Evolutionary conservation across 2,888 invertebrate genomes (phyloP).

Genomic region (Cynaeus angustus): DNA sequence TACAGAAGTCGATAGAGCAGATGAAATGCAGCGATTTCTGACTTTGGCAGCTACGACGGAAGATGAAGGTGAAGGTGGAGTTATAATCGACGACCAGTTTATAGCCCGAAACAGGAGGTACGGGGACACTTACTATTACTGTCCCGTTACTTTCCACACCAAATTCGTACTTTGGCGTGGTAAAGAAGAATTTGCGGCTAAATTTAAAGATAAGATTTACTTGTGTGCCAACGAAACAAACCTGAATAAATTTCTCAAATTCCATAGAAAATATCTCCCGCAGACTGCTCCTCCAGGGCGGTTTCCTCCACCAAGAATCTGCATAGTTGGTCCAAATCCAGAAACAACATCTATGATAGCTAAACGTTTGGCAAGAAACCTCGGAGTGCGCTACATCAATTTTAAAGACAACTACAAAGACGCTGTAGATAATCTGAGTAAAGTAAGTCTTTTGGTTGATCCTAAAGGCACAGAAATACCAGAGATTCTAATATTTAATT

Average conservation of each 20-base stretch:
- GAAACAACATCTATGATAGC: conserved; percentile 75
- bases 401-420: conserved; percentile 63
- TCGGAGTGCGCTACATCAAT: conserved; percentile 74
- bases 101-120: conserved; percentile 68
- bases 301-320: conserved; percentile 75
- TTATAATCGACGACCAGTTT: conserved; percentile 34
- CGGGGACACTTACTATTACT: conserved; percentile 77
- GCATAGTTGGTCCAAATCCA: conserved; percentile 75
- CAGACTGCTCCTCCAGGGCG: conserved; percentile 70
- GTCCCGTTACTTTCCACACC: conserved; percentile 76
- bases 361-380: conserved; percentile 73
- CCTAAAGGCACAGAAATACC: conserved; percentile 1
- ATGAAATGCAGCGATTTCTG: conserved; percentile 72
- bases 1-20: conserved; percentile 71
- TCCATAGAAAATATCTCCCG: conserved; percentile 73
- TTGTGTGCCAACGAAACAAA: conserved; percentile 73
- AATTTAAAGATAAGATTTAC: conserved; percentile 75
- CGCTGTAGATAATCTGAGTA: conserved; percentile 4
- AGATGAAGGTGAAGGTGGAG: conserved; percentile 67
- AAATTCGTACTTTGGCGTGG: conserved; percentile 77
- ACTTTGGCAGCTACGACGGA: conserved; percentile 68
- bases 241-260: conserved; percentile 72
- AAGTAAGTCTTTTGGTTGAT: conserved; percentile 2
- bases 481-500: conserved; percentile 9
- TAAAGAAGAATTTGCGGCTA: conserved; percentile 73